phyloP scores from a whole-genome alignment of 2,797 vertebrate species.

The Scleropages formosus region DNA sequence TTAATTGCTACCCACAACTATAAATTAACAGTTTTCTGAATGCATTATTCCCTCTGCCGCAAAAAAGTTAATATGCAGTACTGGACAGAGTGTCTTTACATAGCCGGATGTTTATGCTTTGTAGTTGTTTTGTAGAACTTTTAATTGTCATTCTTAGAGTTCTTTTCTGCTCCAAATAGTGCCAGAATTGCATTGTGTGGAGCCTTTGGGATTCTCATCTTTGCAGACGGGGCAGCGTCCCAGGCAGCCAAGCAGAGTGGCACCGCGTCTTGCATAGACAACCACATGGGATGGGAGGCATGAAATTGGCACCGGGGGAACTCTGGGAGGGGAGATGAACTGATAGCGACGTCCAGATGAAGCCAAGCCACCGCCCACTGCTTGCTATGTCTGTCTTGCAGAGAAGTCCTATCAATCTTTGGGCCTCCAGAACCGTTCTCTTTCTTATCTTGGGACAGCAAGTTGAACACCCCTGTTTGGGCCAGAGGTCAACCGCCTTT shows the following conservation, averaged over 20 bases:
- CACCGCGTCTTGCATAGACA: neutral
- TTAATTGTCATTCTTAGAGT: neutral
- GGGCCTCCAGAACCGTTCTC: neutral
- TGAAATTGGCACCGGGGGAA: neutral
- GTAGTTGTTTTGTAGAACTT: no score
- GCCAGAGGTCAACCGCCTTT: constrained; percentile 12
- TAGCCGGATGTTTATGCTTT: neutral
- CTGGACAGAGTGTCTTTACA: neutral
- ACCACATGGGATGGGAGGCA: neutral
- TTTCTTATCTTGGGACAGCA: constrained; percentile 2
- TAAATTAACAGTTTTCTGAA: neutral
- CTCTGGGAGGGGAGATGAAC: neutral
- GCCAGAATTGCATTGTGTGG: neutral
- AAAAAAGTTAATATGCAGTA: no score
- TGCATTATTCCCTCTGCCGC: neutral
- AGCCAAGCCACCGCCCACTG: neutral
- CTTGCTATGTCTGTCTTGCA: neutral
- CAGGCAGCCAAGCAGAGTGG: neutral
- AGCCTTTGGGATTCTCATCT: neutral
- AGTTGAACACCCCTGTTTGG: neutral
- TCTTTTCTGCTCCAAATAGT: neutral
- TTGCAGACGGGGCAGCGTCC: neutral
- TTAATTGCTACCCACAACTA: no score
- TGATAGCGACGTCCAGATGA: neutral
- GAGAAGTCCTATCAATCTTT: constrained; percentile 20